Conservation (phyloP, 2,113 vertebrate species). For the Butorides virescens region DNA sequence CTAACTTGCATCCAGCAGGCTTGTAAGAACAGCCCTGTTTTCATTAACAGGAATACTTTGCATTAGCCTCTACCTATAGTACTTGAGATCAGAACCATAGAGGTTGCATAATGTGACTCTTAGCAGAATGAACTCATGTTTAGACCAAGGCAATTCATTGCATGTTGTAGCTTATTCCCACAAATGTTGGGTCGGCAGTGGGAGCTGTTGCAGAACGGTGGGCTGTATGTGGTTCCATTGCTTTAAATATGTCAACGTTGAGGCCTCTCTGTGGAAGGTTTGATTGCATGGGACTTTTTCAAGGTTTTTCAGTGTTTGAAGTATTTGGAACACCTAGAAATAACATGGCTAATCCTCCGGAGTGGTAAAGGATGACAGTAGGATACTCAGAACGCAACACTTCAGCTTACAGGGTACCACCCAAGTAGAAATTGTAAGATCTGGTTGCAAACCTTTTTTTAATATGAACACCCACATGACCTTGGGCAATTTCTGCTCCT, state of each 20-base stretch:
- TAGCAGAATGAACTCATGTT: background rate
- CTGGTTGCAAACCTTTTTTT: background rate
- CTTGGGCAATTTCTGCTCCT: background rate
- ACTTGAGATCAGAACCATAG: background rate
- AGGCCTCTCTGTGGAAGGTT: background rate
- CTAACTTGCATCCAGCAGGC: background rate
- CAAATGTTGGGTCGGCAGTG: background rate
- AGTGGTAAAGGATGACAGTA: background rate
- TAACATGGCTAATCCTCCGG: background rate
- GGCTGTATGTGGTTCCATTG: accelerated
- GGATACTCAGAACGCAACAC: background rate
- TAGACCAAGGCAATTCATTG: background rate
- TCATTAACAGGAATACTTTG: background rate
- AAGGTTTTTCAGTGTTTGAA: background rate
- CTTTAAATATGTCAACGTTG: background rate
- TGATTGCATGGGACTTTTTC: background rate
- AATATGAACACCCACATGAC: background rate
- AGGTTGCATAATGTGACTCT: background rate
- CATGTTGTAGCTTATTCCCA: background rate
- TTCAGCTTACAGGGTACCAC: background rate
- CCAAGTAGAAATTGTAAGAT: background rate
- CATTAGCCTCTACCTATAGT: background rate
- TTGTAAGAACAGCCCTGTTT: background rate
- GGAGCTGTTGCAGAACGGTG: background rate
- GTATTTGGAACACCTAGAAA: background rate